Evolutionary conservation across 2,888 invertebrate species (phyloP), one percentile per base, ranked within the genome.

Genomic region (Tetramorium bicarinatum): DNA sequence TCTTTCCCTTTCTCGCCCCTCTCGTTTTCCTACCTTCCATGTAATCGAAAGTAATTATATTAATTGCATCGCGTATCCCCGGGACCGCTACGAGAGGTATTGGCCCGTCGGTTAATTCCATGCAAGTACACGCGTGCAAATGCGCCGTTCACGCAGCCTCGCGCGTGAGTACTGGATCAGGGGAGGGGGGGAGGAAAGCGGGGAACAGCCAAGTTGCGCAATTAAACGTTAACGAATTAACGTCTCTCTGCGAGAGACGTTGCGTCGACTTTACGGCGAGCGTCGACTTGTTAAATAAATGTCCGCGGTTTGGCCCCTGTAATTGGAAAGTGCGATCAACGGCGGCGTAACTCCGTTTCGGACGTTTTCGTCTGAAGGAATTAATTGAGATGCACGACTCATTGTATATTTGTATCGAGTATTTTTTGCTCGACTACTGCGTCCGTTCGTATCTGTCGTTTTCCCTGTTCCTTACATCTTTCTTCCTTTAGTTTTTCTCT

Each of bases 191-290:
- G 11, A 7, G 38, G 38, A 11, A n/a, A 34, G 49, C 25, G 34
- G 47, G 71, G 44, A 67, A 67, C 11, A 21, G 41, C 59, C 79
- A 80, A 80, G 79, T 80, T 90, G 91, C 85, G 90, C 92, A 90
- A 93, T 93, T 93, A 93, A 93, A 91, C 89, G 89, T 89, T 93
- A 93, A 92, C 91, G 91, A 91, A 92, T 93, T 91, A 91, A 92
- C 93, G 91, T 93, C 66, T 76, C 92, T 92, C 91, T 92, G 91
- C 87, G 83, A 77, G 89, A 91, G 91, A 92, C 92, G 89, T 87
- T 64, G 80, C 71, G 59, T 59, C 67, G 76, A 80, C 79, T 71
- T 47, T 38, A 61, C 72, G 59, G 34, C n/a, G 56, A 72, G 69
- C 56, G 81, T 62, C 59, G 82, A 82, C 66, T 84, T 66, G 88